Conservation (phyloP, 2,888 invertebrate genomes). For the Lepetodrilus schrolli region DNA sequence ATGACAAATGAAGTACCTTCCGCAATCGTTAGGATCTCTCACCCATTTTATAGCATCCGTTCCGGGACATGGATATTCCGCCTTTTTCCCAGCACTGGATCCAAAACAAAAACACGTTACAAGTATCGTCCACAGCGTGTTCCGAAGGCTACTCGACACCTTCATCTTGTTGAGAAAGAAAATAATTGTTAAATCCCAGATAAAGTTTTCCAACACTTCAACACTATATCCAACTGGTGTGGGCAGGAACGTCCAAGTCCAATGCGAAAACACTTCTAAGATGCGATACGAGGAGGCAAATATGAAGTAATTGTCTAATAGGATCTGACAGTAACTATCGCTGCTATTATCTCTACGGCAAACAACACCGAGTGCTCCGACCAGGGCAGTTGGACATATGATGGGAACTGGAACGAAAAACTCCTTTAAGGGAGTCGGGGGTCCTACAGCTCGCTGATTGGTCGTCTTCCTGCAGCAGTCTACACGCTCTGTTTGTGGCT, state of each 20-base stretch:
- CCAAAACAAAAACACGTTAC: neutral
- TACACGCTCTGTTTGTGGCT: neutral
- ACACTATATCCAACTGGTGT: neutral
- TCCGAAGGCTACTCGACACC: too few species aligned
- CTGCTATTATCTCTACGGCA: too few species aligned
- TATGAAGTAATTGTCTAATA: too few species aligned
- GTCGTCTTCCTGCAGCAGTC: neutral
- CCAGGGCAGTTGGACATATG: neutral
- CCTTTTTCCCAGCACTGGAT: neutral
- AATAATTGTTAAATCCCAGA: too few species aligned
- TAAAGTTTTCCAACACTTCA: neutral
- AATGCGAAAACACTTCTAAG: too few species aligned
- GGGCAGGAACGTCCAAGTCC: too few species aligned
- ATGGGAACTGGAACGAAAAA: neutral
- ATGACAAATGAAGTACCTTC: slow-evolving; percentile 47
- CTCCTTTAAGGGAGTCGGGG: neutral
- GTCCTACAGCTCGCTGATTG: neutral
- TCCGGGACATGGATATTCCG: slow-evolving; percentile 42
- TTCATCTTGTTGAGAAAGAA: too few species aligned
- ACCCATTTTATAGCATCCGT: slow-evolving; percentile 44
- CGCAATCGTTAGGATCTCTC: slow-evolving; percentile 42
- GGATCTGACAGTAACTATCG: too few species aligned
- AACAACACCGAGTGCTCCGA: neutral
- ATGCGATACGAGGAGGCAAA: too few species aligned
- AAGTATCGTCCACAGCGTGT: neutral